These are phyloP conservation scores for Ictalurus furcatus DNA, from an alignment of 2,113 vertebrate genomes.

Conservation along the genomic window DNA sequence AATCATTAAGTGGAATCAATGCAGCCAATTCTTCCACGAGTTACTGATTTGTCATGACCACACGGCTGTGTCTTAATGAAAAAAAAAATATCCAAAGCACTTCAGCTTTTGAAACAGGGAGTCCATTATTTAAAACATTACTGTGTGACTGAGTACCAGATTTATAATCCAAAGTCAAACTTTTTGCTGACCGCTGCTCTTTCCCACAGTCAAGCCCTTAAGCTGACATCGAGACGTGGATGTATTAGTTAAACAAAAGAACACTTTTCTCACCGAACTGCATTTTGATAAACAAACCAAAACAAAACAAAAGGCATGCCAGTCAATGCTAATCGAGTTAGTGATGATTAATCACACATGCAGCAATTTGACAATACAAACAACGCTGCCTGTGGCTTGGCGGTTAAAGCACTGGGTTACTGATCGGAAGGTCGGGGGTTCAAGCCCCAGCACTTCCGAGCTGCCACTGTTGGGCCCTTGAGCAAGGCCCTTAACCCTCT, in stretches of 20 bases:
- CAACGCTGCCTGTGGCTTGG: too few relatives aligned
- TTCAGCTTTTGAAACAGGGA: neutral
- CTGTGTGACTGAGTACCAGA: neutral
- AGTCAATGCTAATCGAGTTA: neutral
- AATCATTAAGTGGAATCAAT: neutral
- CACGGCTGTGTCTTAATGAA: neutral
- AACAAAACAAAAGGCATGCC: neutral
- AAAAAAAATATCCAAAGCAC: neutral
- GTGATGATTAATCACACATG: neutral
- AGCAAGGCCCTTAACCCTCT: too few relatives aligned
- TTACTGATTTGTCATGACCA: neutral
- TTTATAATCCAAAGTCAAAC: constrained; percentile 9
- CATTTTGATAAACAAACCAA: neutral
- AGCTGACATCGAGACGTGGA: constrained; percentile 62
- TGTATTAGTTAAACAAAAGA: constrained; percentile 44
- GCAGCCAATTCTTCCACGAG: neutral
- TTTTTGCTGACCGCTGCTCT: constrained; percentile 57
- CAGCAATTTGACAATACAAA: neutral
- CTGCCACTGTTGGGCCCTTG: too few relatives aligned
- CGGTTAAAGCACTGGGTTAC: too few relatives aligned
- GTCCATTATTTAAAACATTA: neutral
- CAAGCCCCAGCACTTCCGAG: too few relatives aligned
- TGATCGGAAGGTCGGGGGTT: too few relatives aligned
- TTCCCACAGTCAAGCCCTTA: constrained; percentile 50
- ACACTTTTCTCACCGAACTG: constrained; percentile 35